Percentiles rank a stretch among this genome's conserved stretches.
phyloP scores from a whole-genome alignment of 1,140 invertebrate species.

The Bathynomus jamesi region DNA sequence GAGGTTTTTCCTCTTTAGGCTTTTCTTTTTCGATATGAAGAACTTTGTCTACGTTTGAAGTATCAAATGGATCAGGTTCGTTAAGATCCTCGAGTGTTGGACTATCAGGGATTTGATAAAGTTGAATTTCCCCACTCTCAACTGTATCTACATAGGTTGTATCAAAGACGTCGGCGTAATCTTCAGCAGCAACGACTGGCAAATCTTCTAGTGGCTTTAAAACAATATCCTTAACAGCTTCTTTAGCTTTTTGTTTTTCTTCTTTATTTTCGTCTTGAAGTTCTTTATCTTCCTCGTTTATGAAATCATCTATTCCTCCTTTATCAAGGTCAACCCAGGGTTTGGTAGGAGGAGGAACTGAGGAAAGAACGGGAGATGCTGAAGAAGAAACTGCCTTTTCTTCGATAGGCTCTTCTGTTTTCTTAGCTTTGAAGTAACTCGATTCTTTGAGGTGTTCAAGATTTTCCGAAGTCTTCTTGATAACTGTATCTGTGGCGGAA shows the following conservation, averaged over 20 bases:
- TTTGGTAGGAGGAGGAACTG: constrained; percentile 32
- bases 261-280: constrained; percentile 17
- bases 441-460: constrained; percentile 79
- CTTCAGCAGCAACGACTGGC: constrained; percentile 43
- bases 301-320: constrained; percentile 32
- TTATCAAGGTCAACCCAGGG: constrained; percentile 40
- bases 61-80: constrained; percentile 74
- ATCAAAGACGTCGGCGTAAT: constrained; percentile 72
- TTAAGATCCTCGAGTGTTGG: constrained; percentile 56
- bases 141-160: constrained; percentile 77
- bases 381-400: not conserved
- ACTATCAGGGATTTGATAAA: constrained; percentile 77
- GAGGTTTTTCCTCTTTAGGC: constrained; percentile 41
- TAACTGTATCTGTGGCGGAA: constrained; percentile 73
- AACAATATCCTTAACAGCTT: constrained; percentile 23
- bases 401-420: constrained; percentile 25
- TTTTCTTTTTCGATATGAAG: constrained; percentile 55
- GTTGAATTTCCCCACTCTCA: constrained; percentile 71
- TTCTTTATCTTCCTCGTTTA: constrained; percentile 15
- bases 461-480: constrained; percentile 79
- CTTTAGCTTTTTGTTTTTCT: constrained; percentile 34
- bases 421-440: constrained; percentile 59
- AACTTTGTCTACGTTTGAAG: constrained; percentile 72
- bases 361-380: constrained; percentile 3
- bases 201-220: constrained; percentile 40